Evolutionary conservation across 2,113 vertebrate genomes (phyloP).

Genomic region (Dendrocopos noguchii): DNA sequence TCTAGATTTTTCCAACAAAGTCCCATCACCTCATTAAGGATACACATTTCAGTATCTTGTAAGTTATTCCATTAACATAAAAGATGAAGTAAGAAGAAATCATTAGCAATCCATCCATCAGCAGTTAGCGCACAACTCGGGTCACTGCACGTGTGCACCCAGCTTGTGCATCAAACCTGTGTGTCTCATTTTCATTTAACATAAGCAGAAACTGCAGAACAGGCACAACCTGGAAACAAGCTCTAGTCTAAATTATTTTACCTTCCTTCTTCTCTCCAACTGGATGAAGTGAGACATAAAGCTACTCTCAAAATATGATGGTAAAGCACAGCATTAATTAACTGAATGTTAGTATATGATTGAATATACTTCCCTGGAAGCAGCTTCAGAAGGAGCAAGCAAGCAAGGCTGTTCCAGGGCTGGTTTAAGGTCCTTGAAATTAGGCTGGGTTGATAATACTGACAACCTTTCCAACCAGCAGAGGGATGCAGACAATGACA

Average conservation of each 20-base stretch:
- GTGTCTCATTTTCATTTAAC: background rate
- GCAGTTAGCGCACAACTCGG: rapidly evolving
- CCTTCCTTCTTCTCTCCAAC: background rate
- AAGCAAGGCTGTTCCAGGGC: background rate
- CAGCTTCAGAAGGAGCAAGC: background rate
- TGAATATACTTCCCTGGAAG: background rate
- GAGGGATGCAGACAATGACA: background rate
- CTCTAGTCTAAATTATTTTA: background rate
- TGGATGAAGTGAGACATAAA: background rate
- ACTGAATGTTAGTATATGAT: background rate
- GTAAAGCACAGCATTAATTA: background rate
- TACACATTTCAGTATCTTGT: background rate
- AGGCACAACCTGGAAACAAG: background rate
- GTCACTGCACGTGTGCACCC: background rate
- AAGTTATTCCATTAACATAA: background rate
- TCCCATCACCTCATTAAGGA: background rate
- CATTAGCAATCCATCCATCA: rapidly evolving
- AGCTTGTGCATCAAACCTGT: background rate
- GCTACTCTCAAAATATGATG: background rate
- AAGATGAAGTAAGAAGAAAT: background rate
- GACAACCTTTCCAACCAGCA: background rate
- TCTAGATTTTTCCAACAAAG: background rate
- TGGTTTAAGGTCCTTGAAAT: background rate
- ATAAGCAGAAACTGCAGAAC: background rate
- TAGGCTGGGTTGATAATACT: background rate